A percentile compares a stretch with the other conserved stretches of the same genome.
Evolutionary conservation across 2,888 invertebrate genomes (phyloP).

Genomic region (Amblyteles armatorius): DNA sequence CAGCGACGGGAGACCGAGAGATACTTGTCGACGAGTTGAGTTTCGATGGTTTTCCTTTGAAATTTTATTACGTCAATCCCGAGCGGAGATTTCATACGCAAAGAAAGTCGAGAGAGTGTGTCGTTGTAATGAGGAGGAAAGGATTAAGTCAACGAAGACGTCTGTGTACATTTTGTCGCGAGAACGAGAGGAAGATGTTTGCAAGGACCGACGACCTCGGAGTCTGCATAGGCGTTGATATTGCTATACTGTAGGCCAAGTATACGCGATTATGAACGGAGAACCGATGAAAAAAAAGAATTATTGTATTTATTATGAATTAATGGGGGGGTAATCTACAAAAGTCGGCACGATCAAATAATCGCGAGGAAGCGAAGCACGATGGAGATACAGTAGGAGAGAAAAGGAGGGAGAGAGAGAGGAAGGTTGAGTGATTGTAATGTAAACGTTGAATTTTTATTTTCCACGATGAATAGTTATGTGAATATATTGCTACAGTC

Average conservation of each 20-base stretch:
- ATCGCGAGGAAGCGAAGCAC: constrained; percentile 33
- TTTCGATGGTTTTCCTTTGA: constrained; percentile 28
- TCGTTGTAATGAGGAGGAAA: constrained; percentile 19
- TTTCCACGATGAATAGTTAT: constrained; percentile 82
- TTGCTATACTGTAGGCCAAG: constrained; percentile 35
- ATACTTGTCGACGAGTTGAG: constrained; percentile 8
- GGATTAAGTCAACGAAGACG: not conserved
- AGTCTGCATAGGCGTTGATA: constrained; percentile 32
- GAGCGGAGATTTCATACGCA: constrained; percentile 28
- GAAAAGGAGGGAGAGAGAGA: constrained; percentile 36
- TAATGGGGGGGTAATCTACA: constrained; percentile 55
- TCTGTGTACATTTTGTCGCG: constrained; percentile 46
- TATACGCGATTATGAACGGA: constrained; percentile 39
- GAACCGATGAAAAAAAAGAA: constrained; percentile 61
- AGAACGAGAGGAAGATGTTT: constrained; percentile 33
- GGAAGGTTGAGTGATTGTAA: constrained; percentile 72
- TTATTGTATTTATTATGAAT: constrained; percentile 74
- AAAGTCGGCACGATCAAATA: constrained; percentile 25
- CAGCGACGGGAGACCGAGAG: constrained; percentile 8
- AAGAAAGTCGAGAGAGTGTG: constrained; percentile 24
- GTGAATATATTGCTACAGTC: constrained; percentile 84
- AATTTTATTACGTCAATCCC: constrained; percentile 41
- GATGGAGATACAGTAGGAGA: constrained; percentile 8
- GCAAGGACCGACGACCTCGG: constrained; percentile 32
- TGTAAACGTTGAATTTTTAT: constrained; percentile 83